A percentile compares a stretch with the other conserved stretches of the same genome.
These are phyloP conservation scores for Lathamus discolor DNA, from an alignment of 2,113 vertebrate genomes.

Conservation along the genomic window DNA sequence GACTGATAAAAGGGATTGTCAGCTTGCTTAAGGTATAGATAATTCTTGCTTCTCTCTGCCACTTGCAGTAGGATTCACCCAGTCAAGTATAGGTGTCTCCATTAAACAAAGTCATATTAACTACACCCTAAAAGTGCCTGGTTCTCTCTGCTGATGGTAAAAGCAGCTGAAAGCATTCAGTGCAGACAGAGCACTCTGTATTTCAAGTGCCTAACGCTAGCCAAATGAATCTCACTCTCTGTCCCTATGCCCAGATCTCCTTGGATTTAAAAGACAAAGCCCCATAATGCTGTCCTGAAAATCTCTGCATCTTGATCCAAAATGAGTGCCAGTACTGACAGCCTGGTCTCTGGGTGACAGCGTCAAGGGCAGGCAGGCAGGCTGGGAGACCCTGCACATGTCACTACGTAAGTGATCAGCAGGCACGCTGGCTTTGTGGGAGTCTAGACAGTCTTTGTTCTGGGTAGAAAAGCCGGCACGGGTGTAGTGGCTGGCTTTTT, in stretches of 20 bases:
- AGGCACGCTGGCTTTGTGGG: neutral
- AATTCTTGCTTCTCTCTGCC: neutral
- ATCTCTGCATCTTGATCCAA: neutral
- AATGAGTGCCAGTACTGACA: neutral
- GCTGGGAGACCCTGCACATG: neutral
- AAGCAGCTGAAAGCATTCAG: neutral
- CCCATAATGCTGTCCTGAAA: neutral
- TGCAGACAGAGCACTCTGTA: neutral
- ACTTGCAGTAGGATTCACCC: neutral
- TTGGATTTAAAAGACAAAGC: neutral
- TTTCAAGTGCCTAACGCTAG: neutral
- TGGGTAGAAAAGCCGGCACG: neutral
- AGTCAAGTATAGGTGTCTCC: neutral
- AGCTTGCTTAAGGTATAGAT: neutral
- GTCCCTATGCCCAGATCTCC: neutral
- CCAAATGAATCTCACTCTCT: neutral
- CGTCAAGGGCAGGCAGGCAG: neutral
- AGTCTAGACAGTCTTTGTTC: constrained; percentile 49
- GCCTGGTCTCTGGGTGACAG: accelerated
- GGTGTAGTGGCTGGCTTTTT: neutral
- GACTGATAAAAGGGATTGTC: neutral
- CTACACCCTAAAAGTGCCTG: neutral
- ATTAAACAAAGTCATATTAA: neutral
- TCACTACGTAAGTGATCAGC: neutral
- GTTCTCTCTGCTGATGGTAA: neutral